Evolutionary conservation across 2,797 vertebrate species (phyloP), one percentile per base, ranked within the genome.

Genomic region (Champsocephalus gunnari): DNA sequence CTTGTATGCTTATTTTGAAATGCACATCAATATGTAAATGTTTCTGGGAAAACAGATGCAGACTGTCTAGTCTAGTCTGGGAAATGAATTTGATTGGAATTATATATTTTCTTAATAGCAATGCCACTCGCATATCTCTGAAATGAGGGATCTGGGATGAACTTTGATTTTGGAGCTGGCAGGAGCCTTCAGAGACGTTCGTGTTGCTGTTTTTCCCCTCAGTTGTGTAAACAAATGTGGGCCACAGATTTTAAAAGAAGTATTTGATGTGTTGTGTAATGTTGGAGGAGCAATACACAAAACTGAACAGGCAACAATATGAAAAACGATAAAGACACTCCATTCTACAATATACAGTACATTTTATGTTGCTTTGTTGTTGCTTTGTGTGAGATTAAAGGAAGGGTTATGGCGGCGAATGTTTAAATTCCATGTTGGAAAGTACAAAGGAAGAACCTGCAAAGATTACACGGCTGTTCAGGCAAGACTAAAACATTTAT

Each of bases 1-100:
- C 73, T 87, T 84, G 73, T 80, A 77, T 87, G 82, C 70, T 74
- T 55, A 79, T 77, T 83, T 71, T 73, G 81, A 88, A 87, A 89
- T 74, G 77, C 82, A 82, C 71, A 84, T 86, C 70, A 88, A 88
- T 87, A 70, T 82, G 74, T 72, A 81, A 38, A 32, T 1, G 28
- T 61, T 83, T 77, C 80, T 65, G 54, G 58, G 80, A 67, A 78
- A 87, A 82, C 70, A 82, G 57, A 79, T 83, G 68, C 53, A 75
- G 56, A 51, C 61, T 47, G 74, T 67, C 64, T 70, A 41, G 74
- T 67, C 64, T 70, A 41, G 65, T 60, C 57, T 69, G 67, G 56
- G 66, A 89, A 76, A 87, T 61, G 51, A 79, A 74, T 86, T 65
- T 61, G 73, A 51, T 65, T 78, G 75, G 67, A 87, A 81, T 83